Evolutionary conservation across 2,888 invertebrate genomes (phyloP), one percentile per base, ranked within the genome.

Genomic region (Cosmopolites sordidus): DNA sequence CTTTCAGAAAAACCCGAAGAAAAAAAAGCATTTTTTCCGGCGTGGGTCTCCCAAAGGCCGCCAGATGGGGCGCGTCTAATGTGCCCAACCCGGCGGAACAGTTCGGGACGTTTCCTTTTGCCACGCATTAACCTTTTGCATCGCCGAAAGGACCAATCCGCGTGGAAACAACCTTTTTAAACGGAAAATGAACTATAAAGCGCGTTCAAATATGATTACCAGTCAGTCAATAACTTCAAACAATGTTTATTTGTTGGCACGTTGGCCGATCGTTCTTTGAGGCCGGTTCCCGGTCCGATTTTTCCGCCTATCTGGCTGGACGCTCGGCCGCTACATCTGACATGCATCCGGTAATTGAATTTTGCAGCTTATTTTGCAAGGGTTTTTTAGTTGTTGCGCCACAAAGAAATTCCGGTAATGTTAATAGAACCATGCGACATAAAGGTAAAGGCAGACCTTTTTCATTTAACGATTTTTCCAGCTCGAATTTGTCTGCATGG

Each of bases 71-170:
- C 70, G 69, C 63, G 54, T 42, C 60, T 69, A 71, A 71, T 59
- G 60, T 61, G 68, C 62, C 66, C 67, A 71, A 69, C 69, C 60
- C 62, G 62, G 66, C 63, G 69, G 68, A 71, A 72, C 65, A 64
- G 62, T 66, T 69, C 67, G 68, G 70, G 67, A 69, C 69, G 69
- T 70, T 72, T 71, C 70, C 72, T 72, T 72, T 72, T 67, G 66
- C 68, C 33, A 69, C 70, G 68, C 69, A 71, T 71, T 71, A 71
- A 70, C 71, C 70, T 70, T 71, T 71, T 33, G 11, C 33, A 69
- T 66, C 64, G 67, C 64, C 63, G 66, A 71, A 70, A 68, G 69
- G 67, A 63, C 65, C 69, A 68, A 71, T 67, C 65, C 66, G 69
- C 65, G 69, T 62, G 71, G 71, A 71, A 71, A 70, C 63, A 62